Evolutionary conservation across 2,113 vertebrate species (phyloP).

Genomic region (Actinemys pallida): DNA sequence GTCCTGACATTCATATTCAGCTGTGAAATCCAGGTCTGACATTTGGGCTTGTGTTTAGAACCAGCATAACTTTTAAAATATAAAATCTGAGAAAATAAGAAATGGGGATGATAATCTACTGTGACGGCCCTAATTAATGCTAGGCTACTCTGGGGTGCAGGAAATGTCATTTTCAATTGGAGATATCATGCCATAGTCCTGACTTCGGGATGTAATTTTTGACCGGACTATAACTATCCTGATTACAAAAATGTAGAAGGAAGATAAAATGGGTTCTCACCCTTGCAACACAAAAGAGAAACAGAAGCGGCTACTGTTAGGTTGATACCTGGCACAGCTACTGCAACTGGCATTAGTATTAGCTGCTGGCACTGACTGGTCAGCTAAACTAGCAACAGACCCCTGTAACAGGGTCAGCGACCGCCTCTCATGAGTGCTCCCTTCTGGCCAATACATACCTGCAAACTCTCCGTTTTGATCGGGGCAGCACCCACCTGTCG

Average conservation of each 20-base stretch:
- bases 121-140: background rate
- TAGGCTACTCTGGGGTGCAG: background rate
- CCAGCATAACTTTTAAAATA: background rate
- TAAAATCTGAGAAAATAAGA: background rate
- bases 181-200: background rate
- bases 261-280: background rate
- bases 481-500: too few relatives aligned
- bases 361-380: accelerated
- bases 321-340: background rate
- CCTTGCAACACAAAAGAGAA: background rate
- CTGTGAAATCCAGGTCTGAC: accelerated
- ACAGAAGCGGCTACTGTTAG: background rate
- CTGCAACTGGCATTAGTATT: background rate
- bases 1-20: background rate
- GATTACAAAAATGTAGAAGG: background rate
- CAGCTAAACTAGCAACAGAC: background rate
- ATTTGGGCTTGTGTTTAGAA: background rate
- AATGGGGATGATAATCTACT: background rate
- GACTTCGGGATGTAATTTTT: background rate
- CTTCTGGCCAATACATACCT: too few relatives aligned
- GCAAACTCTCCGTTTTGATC: too few relatives aligned
- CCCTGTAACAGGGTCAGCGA: too few relatives aligned
- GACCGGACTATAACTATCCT: background rate
- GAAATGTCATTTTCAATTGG: background rate
- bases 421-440: too few relatives aligned